Percentiles rank a stretch among this genome's conserved stretches.
phyloP scores from a whole-genome alignment of 2,113 vertebrate species.

The Brevimyrus niger region DNA sequence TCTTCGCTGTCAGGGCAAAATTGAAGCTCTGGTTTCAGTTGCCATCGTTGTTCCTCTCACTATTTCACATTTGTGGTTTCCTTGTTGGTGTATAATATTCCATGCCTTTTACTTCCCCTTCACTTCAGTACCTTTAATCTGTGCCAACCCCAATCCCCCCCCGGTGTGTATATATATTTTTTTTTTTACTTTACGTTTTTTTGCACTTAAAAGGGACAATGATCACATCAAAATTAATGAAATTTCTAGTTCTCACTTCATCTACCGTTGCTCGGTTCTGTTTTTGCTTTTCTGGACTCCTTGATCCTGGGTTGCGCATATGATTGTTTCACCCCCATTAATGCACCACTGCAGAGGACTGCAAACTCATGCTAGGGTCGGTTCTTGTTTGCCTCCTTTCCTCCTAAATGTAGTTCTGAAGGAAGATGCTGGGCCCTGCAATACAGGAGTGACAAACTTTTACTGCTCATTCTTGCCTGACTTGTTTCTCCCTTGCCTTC shows the following conservation, averaged over 20 bases:
- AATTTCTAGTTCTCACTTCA: conserved; percentile 13
- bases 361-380: neutral
- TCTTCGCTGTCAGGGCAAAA: neutral
- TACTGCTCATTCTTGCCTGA: neutral
- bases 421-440: neutral
- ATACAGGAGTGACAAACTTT: neutral
- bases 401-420: neutral
- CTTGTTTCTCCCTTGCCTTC: conserved; percentile 6
- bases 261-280: neutral
- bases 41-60: conserved; percentile 2
- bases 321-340: neutral
- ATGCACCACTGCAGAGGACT: neutral
- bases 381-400: neutral
- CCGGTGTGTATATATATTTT: neutral
- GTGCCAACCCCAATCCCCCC: neutral
- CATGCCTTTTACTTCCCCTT: neutral
- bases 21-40: neutral
- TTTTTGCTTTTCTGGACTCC: neutral
- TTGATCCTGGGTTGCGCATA: neutral
- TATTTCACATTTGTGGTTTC: neutral
- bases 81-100: neutral
- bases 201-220: neutral
- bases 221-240: conserved; percentile 3
- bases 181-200: neutral
- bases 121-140: neutral